phyloP scores from a whole-genome alignment of 1,140 invertebrate genomes.

The Planococcus citri region DNA sequence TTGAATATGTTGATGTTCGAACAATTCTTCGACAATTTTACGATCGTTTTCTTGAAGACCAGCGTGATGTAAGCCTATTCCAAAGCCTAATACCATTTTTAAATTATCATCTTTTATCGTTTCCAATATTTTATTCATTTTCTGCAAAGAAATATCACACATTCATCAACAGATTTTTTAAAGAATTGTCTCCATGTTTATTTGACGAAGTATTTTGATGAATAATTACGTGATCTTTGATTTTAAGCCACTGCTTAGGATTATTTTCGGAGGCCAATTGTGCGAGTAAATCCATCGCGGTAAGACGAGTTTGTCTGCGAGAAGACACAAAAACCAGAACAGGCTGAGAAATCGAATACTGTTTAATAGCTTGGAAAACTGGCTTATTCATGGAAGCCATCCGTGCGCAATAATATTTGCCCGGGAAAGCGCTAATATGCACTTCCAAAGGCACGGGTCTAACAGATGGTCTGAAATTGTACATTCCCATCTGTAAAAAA shows the following conservation, averaged over 20 bases:
- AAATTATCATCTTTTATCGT: slow-evolving; percentile 82
- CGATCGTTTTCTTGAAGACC: slow-evolving; percentile 85
- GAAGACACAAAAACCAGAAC: slow-evolving; percentile 94
- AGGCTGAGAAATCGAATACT: slow-evolving; percentile 82
- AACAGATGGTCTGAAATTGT: slow-evolving; percentile 95
- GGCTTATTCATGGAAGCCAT: slow-evolving; percentile 99
- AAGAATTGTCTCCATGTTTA: background rate
- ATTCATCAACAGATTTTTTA: background rate
- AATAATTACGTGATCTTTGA: slow-evolving; percentile 47
- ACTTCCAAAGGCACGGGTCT: slow-evolving; percentile 94
- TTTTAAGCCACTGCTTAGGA: slow-evolving; percentile 90
- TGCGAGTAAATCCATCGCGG: slow-evolving; percentile 90
- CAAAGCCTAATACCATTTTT: slow-evolving; percentile 87
- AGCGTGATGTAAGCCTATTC: slow-evolving; percentile 97
- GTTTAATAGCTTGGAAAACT: slow-evolving; percentile 87
- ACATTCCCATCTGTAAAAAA: slow-evolving; percentile 62
- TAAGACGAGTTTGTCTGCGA: slow-evolving; percentile 90
- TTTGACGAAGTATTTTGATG: background rate
- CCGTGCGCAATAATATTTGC: slow-evolving; percentile 96
- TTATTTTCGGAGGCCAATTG: slow-evolving; percentile 81
- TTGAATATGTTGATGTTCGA: slow-evolving; percentile 95
- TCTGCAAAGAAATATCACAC: slow-evolving; percentile 30
- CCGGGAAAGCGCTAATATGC: slow-evolving; percentile 83
- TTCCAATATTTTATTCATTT: slow-evolving; percentile 63
- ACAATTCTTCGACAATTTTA: slow-evolving; percentile 84